Evolutionary conservation across 1,140 invertebrate species (phyloP), one percentile per base, ranked within the genome.

Genomic region (Macrocentrus cingulum): DNA sequence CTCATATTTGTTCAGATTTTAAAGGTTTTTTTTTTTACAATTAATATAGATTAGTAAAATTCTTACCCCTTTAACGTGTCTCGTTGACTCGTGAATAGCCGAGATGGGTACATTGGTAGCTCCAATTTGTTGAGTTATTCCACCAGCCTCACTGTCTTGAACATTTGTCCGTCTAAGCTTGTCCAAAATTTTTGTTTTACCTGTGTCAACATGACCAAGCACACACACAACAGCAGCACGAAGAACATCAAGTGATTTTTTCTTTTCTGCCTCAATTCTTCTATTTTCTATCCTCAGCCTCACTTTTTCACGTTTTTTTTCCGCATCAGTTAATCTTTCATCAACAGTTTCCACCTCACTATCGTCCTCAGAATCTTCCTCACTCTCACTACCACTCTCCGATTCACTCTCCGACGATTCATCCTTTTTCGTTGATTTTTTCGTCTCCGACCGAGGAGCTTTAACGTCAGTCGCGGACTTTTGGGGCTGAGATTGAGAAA

Each of bases 61-160:
- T 82, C 84, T 80, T 81, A 94, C 90, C 66, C 89, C 89, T 84
- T 95, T 97, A 13, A 98, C 94, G 81, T 94, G 89, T 80, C 88
- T 95, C 4, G 93, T 94, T 68, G 97, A 91, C 62, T 99, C 95
- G 72, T 90, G 88, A 63, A 99, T 96, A 41, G 95, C 94, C 44
- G 95, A 90, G 48, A 94, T 90, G 0, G 98, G 98, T n/a, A 99
- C 97, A 82, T 99, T 98, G 2, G 98, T 99, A 13, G 97, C 97
- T 67, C 97, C 97, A 69, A 99, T 99, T 81, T 99, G 98, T 80
- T 99, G 98, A 0, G 98, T 99, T 55, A 99, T 99, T 63, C 98
- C 98, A 61, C 98, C 98, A 22, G 97, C 97, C 82, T 99, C 98
- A 11, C 93, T 93, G 70, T 99, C 97, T 79, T 99, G 98, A 0